Evolutionary conservation across 2,113 vertebrate genomes (phyloP).

Genomic region (Gymnogyps californianus): DNA sequence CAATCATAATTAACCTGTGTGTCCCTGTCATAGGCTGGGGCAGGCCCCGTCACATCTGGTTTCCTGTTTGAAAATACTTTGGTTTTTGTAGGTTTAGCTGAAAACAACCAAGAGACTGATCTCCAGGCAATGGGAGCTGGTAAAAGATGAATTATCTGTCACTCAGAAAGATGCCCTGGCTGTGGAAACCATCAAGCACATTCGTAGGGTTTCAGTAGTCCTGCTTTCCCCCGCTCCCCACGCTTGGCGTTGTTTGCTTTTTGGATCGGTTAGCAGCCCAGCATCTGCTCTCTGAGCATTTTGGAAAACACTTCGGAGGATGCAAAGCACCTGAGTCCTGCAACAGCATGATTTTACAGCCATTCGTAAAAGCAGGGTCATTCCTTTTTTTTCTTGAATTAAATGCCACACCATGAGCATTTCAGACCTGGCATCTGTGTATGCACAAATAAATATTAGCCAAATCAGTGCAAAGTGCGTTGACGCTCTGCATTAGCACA

Average conservation of each 20-base stretch:
- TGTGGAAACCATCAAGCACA: conserved; percentile 64
- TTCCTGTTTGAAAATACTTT: conserved; percentile 76
- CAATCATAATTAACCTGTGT: conserved; percentile 83
- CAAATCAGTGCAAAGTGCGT: accelerated
- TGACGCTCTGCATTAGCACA: neutral
- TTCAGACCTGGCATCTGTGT: neutral
- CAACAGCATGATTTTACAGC: neutral
- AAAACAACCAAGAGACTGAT: conserved; percentile 71
- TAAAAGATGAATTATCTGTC: conserved; percentile 80
- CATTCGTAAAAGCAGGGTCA: neutral
- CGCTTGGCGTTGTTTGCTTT: conserved; percentile 18
- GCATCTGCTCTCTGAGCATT: conserved; percentile 50
- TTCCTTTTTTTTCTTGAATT: conserved; percentile 19
- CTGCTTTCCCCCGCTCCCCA: neutral
- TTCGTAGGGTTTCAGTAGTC: conserved; percentile 57
- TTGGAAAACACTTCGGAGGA: conserved; percentile 30
- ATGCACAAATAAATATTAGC: neutral
- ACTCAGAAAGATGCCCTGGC: conserved; percentile 65
- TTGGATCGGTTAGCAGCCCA: conserved; percentile 41
- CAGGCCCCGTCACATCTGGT: conserved; percentile 80
- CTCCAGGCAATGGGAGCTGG: conserved; percentile 68
- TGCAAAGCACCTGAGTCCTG: neutral
- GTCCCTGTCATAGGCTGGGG: conserved; percentile 61
- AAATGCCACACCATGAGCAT: neutral
- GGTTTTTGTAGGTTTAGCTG: conserved; percentile 69